Evolutionary conservation across 1,140 invertebrate genomes (phyloP).

Genomic region (Drosophila kepulauana): DNA sequence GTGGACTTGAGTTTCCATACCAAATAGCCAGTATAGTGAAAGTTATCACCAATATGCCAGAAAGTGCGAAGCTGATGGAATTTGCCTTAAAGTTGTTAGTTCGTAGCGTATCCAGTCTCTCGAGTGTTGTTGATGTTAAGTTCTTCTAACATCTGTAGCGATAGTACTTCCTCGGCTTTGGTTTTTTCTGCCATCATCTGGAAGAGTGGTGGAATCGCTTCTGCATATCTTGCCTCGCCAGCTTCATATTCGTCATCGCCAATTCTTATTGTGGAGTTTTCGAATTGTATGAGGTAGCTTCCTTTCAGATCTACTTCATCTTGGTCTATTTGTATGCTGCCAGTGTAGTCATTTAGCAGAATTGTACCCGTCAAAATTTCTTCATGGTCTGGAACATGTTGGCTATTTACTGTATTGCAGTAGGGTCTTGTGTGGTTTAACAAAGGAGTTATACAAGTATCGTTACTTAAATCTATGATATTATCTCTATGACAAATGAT

Average conservation of each 20-base stretch:
- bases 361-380: background rate
- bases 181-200: constrained; percentile 14
- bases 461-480: constrained; percentile 13
- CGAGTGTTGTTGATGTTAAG: background rate
- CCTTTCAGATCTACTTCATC: too few relatives aligned
- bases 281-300: constrained; percentile 17
- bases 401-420: background rate
- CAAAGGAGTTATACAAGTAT: too few relatives aligned
- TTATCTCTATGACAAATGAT: constrained; percentile 19
- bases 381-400: background rate
- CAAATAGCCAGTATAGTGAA: too few relatives aligned
- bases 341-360: too few relatives aligned
- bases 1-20: too few relatives aligned
- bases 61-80: too few relatives aligned
- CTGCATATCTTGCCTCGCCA: background rate
- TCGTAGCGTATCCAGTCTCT: too few relatives aligned
- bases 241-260: constrained; percentile 14
- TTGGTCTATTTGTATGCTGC: too few relatives aligned
- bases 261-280: constrained; percentile 8
- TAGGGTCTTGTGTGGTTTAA: background rate
- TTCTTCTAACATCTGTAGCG: background rate
- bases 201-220: constrained; percentile 11
- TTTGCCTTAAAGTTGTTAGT: too few relatives aligned
- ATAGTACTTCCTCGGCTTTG: constrained; percentile 3
- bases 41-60: too few relatives aligned